Base-by-base conservation (phyloP, 1,140 invertebrate species). In the Wiebesia pumilae region DNA sequence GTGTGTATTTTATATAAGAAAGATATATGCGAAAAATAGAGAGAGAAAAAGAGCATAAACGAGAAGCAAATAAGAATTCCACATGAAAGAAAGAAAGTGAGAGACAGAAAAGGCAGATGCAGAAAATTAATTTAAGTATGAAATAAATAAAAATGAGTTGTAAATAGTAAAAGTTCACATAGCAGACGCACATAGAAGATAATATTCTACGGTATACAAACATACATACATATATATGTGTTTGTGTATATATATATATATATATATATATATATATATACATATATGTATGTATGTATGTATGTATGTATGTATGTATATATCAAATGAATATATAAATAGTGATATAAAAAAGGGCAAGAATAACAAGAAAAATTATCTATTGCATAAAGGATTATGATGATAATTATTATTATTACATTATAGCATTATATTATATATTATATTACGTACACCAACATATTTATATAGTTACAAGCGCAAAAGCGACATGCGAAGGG, bases 171-270 rank as follows among this genome's bases (percentile, higher is more conserved):
- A 75, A 77, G 43, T 40, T 27, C 62, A 85, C 83, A 90, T 91
- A 90, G 88, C 67, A 88, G 67, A 90, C 62, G 85, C 85, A 87
- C 87, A 86, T 85, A 89, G 78, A 65, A 69, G 75, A 90, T 90
- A 91, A 89, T 91, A 91, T 89, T 90, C 83, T 89, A 89, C 80
- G 88, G 90, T 90, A 89, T 77, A 89, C n/a, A n/a, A n/a, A n/a
- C n/a, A n/a, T n/a, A n/a, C n/a, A n/a, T n/a, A n/a, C n/a, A n/a
- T n/a, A n/a, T n/a, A n/a, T n/a, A n/a, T n/a, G n/a, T n/a, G n/a
- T n/a, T n/a, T n/a, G n/a, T 88, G 81, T 88, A 88, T 67, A 87
- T 83, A 77, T 78, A 40, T 43, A 79, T 79, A 78, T 40, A 27
- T 71, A 88, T 85, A 77, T 83, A 71, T 84, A 83, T 82, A 80